phyloP scores from a whole-genome alignment of 2,113 vertebrate genomes.

The Chamaetylas fuelleborni region DNA sequence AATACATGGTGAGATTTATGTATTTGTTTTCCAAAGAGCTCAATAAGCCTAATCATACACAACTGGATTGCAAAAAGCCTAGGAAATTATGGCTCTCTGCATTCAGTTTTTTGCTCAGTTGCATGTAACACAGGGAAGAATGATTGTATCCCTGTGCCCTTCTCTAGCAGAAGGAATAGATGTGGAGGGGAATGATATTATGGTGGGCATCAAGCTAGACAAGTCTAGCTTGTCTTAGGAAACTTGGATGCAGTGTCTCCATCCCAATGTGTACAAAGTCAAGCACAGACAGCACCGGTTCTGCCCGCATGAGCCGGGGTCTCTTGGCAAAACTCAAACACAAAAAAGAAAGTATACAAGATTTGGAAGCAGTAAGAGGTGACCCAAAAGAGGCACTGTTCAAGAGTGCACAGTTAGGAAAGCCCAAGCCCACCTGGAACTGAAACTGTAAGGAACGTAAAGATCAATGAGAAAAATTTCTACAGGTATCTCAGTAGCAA shows the following conservation, averaged over 20 bases:
- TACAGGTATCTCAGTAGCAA: neutral
- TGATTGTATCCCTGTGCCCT: neutral
- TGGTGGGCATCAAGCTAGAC: neutral
- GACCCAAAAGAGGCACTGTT: neutral
- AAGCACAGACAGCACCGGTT: neutral
- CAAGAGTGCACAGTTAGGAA: neutral
- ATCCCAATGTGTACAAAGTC: neutral
- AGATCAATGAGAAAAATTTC: neutral
- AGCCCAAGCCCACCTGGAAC: neutral
- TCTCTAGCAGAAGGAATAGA: neutral
- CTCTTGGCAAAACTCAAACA: neutral
- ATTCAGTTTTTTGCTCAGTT: neutral
- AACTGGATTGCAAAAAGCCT: neutral
- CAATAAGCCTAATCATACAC: neutral
- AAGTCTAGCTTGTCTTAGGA: neutral
- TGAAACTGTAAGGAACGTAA: neutral
- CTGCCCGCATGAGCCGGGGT: neutral
- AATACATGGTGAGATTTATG: neutral
- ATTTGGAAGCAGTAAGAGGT: neutral
- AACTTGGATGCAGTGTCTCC: neutral
- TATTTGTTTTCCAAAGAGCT: slow-evolving; percentile 4
- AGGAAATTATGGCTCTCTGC: neutral
- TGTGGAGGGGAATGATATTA: neutral
- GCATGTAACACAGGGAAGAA: neutral
- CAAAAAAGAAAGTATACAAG: neutral